Conservation (phyloP, 2,888 invertebrate genomes). For the Baccha elongata region DNA sequence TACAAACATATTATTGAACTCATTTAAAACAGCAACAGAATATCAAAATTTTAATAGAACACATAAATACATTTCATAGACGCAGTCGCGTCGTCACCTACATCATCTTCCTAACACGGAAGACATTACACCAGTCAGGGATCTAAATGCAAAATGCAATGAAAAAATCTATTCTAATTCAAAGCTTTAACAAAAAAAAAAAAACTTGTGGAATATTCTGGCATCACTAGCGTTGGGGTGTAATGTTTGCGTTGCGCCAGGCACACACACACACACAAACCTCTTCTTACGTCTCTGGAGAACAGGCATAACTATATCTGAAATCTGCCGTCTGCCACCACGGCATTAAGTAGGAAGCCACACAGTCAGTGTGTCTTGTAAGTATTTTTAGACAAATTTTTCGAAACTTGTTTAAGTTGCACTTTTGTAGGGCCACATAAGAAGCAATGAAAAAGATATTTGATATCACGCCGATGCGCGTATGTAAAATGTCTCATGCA, state of each 20-base stretch:
- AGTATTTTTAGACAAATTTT: slow-evolving; percentile 68
- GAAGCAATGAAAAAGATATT: slow-evolving; percentile 56
- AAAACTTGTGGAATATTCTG: slow-evolving; percentile 22
- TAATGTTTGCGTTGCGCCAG: neutral
- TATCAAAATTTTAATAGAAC: slow-evolving; percentile 24
- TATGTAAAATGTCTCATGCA: slow-evolving; percentile 36
- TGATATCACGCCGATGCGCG: slow-evolving; percentile 39
- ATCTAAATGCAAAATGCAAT: slow-evolving; percentile 27
- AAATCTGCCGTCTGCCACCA: slow-evolving; percentile 2
- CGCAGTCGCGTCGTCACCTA: slow-evolving; percentile 7
- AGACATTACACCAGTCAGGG: slow-evolving; percentile 52
- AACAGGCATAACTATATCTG: slow-evolving; percentile 6
- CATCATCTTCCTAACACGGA: slow-evolving; percentile 41
- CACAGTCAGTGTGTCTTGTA: slow-evolving; percentile 42
- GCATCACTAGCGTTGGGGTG: slow-evolving; percentile 15
- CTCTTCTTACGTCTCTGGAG: slow-evolving; percentile 18
- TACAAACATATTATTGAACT: slow-evolving; percentile 4
- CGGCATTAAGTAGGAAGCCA: slow-evolving; percentile 32
- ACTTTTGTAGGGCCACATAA: slow-evolving; percentile 50
- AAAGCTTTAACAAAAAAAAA: slow-evolving; percentile 35
- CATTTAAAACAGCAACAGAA: slow-evolving; percentile 12
- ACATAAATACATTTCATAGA: slow-evolving; percentile 41
- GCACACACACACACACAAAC: slow-evolving; percentile 4
- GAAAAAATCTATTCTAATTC: slow-evolving; percentile 26
- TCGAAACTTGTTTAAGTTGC: slow-evolving; percentile 62